These are phyloP conservation scores for Parazoanthus swiftii DNA, from an alignment of 92 coral and sea anemone genomes.

Conservation along the genomic window DNA sequence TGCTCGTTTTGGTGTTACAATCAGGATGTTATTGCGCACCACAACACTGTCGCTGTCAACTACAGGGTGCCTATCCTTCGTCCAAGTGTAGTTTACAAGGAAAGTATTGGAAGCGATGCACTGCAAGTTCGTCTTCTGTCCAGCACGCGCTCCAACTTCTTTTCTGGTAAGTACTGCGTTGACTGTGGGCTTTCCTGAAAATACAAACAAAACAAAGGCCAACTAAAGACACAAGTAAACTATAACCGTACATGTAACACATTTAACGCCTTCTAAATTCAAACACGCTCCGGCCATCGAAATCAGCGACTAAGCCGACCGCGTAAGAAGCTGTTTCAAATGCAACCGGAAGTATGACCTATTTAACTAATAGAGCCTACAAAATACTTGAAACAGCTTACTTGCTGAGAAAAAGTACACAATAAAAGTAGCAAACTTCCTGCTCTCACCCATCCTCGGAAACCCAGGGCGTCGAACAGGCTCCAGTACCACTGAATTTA, in stretches of 20 bases:
- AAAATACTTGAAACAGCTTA: too few species aligned
- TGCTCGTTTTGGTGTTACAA: conserved; percentile 30
- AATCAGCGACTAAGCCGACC: not conserved
- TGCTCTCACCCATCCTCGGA: too few species aligned
- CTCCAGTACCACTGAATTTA: too few species aligned
- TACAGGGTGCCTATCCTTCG: conserved; percentile 5
- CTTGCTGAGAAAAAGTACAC: too few species aligned
- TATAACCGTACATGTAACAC: too few species aligned
- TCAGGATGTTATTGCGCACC: conserved; percentile 14
- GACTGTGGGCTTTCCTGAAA: conserved; percentile 26
- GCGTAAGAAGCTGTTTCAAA: not conserved
- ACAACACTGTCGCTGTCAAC: conserved; percentile 4
- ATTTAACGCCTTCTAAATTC: not conserved
- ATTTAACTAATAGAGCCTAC: too few species aligned
- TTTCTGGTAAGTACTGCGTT: conserved; percentile 23
- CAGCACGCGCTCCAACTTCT: conserved; percentile 8
- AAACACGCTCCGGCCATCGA: not conserved
- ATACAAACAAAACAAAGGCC: not conserved
- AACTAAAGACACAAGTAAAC: not conserved
- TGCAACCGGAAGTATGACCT: not conserved
- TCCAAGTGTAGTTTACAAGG: conserved; percentile 39
- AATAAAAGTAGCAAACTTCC: too few species aligned
- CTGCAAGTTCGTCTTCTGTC: conserved; percentile 25
- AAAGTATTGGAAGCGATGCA: conserved; percentile 15
- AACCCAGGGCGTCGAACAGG: too few species aligned